phyloP scores from a whole-genome alignment of 2,113 vertebrate species.

The Epinephelus cyanopodus region DNA sequence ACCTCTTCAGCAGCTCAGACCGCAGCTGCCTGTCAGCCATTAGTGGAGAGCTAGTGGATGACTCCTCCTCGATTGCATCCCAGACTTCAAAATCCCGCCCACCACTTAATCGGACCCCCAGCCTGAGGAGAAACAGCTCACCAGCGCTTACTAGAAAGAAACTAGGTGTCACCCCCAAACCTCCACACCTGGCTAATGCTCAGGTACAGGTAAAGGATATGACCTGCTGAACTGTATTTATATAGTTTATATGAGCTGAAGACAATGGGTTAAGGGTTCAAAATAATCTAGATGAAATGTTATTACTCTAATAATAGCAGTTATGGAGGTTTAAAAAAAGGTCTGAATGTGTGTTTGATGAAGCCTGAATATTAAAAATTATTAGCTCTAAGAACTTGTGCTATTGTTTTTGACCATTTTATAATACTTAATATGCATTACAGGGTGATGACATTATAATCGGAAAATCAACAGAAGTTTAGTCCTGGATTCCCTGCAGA shows the following conservation, averaged over 20 bases:
- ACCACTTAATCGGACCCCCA: constrained; percentile 45
- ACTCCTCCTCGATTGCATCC: constrained; percentile 47
- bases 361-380: not conserved
- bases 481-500: constrained; percentile 18
- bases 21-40: constrained; percentile 80
- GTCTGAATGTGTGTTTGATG: not conserved
- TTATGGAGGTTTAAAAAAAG: not conserved
- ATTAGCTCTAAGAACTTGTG: not conserved
- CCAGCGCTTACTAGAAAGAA: constrained; percentile 63
- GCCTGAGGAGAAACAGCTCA: constrained; percentile 57
- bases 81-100: constrained; percentile 39
- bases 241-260: not conserved
- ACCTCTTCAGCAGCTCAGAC: constrained; percentile 77
- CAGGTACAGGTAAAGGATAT: constrained; percentile 51
- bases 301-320: not conserved
- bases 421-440: constrained; percentile 3
- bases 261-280: not conserved
- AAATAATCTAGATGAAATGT: not conserved
- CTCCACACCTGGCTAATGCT: constrained; percentile 52
- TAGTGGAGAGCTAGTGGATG: constrained; percentile 74
- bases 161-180: constrained; percentile 39
- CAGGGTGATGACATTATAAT: constrained; percentile 68
- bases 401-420: not conserved
- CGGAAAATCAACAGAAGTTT: constrained; percentile 81
- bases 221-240: not conserved